phyloP scores from a whole-genome alignment of 2,797 vertebrate genomes.

The Myiotriccus ornatus region DNA sequence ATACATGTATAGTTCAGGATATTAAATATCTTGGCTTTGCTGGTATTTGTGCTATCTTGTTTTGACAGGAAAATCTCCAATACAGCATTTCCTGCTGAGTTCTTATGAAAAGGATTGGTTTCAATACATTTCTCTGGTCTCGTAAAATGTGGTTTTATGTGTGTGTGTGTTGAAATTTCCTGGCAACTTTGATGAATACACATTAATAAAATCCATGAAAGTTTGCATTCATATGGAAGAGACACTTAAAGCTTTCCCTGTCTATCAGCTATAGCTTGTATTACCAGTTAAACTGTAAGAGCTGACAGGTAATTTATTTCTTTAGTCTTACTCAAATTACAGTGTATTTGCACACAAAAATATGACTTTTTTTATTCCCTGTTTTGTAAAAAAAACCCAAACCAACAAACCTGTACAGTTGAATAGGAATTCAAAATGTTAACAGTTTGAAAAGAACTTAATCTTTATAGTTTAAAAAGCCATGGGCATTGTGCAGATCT shows the following conservation, averaged over 20 bases:
- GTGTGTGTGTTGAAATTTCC: neutral
- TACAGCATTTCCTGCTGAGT: neutral
- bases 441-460: neutral
- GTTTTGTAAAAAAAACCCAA: neutral
- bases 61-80: neutral
- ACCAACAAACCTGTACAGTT: neutral
- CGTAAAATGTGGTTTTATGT: neutral
- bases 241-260: neutral
- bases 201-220: neutral
- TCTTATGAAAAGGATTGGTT: neutral
- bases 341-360: neutral
- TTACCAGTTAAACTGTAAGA: neutral
- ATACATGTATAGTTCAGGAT: neutral
- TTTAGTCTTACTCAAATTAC: neutral
- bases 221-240: neutral
- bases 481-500: neutral
- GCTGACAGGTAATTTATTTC: neutral
- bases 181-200: neutral
- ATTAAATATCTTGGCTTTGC: neutral
- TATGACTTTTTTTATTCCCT: neutral
- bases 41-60: neutral
- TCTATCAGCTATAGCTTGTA: neutral
- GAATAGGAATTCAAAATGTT: neutral
- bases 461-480: neutral
- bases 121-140: neutral